These are phyloP conservation scores for Cheilosia variabilis DNA, from an alignment of 2,888 invertebrate species.

Conservation along the genomic window DNA sequence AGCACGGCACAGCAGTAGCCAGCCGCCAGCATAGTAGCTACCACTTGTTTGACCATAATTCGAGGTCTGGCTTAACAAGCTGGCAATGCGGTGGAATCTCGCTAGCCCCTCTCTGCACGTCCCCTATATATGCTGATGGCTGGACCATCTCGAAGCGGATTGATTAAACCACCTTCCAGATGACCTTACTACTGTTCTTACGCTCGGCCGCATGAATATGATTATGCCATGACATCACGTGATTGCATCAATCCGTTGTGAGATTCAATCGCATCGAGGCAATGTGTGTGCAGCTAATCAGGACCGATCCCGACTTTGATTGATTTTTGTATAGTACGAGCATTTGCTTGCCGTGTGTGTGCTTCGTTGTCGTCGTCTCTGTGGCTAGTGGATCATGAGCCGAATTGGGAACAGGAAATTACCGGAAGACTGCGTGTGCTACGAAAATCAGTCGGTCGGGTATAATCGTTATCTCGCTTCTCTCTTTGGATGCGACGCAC, in stretches of 20 bases:
- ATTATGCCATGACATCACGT: constrained; percentile 75
- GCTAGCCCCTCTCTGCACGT: neutral
- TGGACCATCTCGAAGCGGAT: constrained; percentile 72
- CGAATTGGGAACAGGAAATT: constrained; percentile 72
- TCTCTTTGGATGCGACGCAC: constrained; percentile 39
- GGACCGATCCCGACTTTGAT: constrained; percentile 65
- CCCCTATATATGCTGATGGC: neutral
- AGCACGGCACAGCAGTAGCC: constrained; percentile 55
- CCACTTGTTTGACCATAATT: constrained; percentile 74
- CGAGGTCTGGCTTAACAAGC: constrained; percentile 73
- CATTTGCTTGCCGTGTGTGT: neutral
- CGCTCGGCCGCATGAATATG: constrained; percentile 74
- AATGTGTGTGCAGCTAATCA: constrained; percentile 67
- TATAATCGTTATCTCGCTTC: constrained; percentile 52
- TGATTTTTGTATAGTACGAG: constrained; percentile 51
- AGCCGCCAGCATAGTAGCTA: constrained; percentile 58
- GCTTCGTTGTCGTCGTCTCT: constrained; percentile 35
- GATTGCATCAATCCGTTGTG: constrained; percentile 74
- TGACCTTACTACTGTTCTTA: constrained; percentile 84
- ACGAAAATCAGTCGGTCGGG: constrained; percentile 22
- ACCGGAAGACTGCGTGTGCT: constrained; percentile 68
- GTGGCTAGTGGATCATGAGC: constrained; percentile 52
- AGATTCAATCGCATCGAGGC: constrained; percentile 58
- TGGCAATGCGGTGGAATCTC: constrained; percentile 40
- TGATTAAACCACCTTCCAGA: constrained; percentile 82